Evolutionary conservation across 1,140 invertebrate species (phyloP), one percentile per base, ranked within the genome.

Genomic region (Macrostomum lignano): DNA sequence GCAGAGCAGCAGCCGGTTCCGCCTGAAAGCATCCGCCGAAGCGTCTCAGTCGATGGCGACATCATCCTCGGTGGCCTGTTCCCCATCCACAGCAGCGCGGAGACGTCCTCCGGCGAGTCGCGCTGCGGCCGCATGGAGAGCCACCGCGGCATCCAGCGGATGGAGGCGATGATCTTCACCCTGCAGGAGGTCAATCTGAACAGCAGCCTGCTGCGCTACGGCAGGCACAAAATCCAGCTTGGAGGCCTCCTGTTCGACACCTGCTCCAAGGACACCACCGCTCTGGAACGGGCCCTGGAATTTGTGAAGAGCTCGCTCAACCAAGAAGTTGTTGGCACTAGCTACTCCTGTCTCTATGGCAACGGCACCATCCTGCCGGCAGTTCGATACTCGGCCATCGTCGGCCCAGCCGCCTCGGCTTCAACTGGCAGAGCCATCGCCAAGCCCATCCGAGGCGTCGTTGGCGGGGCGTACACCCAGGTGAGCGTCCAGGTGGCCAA

Each of bases 121-220:
- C 4, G 14, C 7, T 71, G 69, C 41, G 67, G 67, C 0, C 55
- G 59, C 0, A 65, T 67, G 41, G 63, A 70, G 31, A 67, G 67
- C 40, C 67, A 70, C 40, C 63, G 68, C 23, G 70, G 72, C 7
- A 64, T 74, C 3, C 54, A 77, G 46, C 60, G 73, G n/a, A 50
- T 75, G 25, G 74, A 77, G 51, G 73, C 74, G 2, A 75, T 77
- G 72, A 55, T 76, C 1, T 76, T 69, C 50, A 72, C 73, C 3
- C 52, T 76, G 4, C 70, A 74, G 44, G 57, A 62, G 29, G 73
- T 77, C 36, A 76, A 76, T 48, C 50, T 48, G 1, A 60, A 73
- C 39, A 44, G 52, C 0, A 46, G 48, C 3, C n/a, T 49, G n/a
- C 33, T 55, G 22, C 68, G 69, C 1, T 65, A 67, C 35, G n/a